A percentile compares a stretch with the other conserved stretches of the same genome.
Evolutionary conservation across 2,797 vertebrate genomes (phyloP).

Genomic region (Sebastes flavidus): DNA sequence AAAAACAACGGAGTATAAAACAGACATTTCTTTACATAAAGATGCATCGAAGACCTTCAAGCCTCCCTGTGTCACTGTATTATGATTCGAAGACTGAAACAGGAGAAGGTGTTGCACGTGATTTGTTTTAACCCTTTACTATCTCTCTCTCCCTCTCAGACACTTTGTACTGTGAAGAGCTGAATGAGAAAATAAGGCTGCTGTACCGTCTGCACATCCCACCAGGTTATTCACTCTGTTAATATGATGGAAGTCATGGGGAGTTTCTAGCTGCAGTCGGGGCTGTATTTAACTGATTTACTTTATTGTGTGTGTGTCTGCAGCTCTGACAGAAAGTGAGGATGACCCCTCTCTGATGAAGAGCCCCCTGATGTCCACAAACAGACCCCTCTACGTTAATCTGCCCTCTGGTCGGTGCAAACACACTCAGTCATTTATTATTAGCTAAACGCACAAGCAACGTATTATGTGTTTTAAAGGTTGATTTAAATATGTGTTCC

Average conservation of each 20-base stretch:
- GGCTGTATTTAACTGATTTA: neutral
- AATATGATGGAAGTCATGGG: neutral
- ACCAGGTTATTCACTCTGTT: constrained; percentile 82
- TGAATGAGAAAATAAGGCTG: constrained; percentile 93
- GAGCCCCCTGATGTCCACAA: constrained; percentile 88
- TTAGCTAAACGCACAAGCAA: neutral
- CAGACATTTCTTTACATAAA: too few species aligned
- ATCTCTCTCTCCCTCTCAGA: constrained; percentile 76
- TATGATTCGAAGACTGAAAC: too few species aligned
- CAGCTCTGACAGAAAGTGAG: constrained; percentile 91
- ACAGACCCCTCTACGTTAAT: constrained; percentile 87
- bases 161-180: constrained; percentile 92
- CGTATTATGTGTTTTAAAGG: neutral
- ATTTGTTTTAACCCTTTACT: neutral
- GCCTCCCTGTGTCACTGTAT: too few species aligned
- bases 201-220: constrained; percentile 94
- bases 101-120: too few species aligned
- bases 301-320: constrained; percentile 13
- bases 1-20: too few species aligned
- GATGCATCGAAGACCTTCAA: too few species aligned
- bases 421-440: neutral
- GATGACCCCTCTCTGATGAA: constrained; percentile 87
- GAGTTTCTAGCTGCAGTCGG: neutral
- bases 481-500: neutral
- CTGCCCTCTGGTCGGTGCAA: constrained; percentile 82